phyloP scores from a whole-genome alignment of 2,113 vertebrate genomes.

The Cebus imitator region DNA sequence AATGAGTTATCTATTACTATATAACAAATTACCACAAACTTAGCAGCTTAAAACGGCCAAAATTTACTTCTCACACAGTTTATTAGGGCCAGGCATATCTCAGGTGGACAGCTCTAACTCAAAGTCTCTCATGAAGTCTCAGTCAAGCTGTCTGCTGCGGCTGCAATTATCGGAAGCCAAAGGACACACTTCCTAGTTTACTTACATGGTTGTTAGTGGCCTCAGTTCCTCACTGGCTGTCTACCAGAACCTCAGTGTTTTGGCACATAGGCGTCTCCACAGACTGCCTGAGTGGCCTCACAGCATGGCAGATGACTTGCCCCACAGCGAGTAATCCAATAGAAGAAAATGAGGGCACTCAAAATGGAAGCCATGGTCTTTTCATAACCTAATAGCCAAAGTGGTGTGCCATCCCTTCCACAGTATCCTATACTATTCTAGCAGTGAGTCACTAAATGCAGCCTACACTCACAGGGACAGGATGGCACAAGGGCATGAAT shows the following conservation, averaged over 20 bases:
- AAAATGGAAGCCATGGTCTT: neutral
- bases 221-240: neutral
- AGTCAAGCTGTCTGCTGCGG: no score
- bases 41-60: neutral
- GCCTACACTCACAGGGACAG: neutral
- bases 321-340: neutral
- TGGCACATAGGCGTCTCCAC: neutral
- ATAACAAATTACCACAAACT: neutral
- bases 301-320: neutral
- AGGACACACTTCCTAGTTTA: neutral
- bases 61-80: neutral
- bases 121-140: neutral
- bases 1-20: neutral
- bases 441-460: neutral
- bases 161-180: neutral
- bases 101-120: neutral
- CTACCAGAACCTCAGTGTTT: neutral
- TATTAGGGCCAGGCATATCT: neutral
- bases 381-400: neutral
- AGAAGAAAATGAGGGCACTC: neutral
- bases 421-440: neutral
- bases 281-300: neutral
- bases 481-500: neutral
- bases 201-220: fast-evolving
- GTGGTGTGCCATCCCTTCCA: neutral